phyloP scores from a whole-genome alignment of 2,797 vertebrate genomes.

The Channallabes apus region DNA sequence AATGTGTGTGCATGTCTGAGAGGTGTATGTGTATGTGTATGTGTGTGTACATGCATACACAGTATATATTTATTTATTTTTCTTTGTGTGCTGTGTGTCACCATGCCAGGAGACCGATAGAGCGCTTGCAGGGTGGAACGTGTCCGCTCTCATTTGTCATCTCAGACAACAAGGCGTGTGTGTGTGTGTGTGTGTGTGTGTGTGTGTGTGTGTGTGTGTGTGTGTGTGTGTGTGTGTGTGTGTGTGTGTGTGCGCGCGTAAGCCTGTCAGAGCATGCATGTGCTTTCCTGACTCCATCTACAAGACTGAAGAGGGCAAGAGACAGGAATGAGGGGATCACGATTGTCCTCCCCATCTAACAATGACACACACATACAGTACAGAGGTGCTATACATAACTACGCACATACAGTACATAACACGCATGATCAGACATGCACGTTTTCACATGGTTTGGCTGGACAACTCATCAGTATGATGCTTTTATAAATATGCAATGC shows the following conservation, averaged over 20 bases:
- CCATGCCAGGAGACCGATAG: conserved; percentile 1
- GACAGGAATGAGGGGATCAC: background rate
- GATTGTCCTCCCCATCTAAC: background rate
- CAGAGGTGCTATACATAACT: conserved; percentile 33
- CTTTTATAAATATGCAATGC: conserved; percentile 27
- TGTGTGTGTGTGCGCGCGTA: no score
- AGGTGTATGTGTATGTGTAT: background rate
- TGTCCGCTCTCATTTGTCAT: conserved; percentile 25
- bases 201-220: conserved; percentile 14
- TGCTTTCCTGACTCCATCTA: conserved; percentile 21
- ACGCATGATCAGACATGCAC: conserved; percentile 39
- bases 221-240: no score
- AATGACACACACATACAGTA: background rate
- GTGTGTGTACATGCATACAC: background rate
- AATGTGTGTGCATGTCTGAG: background rate
- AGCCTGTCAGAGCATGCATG: background rate
- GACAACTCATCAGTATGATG: conserved; percentile 40
- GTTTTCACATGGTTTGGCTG: conserved; percentile 41
- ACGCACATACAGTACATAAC: conserved; percentile 19
- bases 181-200: conserved; percentile 33
- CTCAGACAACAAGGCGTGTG: conserved; percentile 20
- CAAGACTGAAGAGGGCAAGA: conserved; percentile 1
- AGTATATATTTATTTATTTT: conserved; percentile 20
- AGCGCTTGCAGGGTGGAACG: background rate
- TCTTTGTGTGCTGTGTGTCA: conserved; percentile 13